Conservation (phyloP, 1,140 invertebrate genomes). For the Chironomus striatipennis region DNA sequence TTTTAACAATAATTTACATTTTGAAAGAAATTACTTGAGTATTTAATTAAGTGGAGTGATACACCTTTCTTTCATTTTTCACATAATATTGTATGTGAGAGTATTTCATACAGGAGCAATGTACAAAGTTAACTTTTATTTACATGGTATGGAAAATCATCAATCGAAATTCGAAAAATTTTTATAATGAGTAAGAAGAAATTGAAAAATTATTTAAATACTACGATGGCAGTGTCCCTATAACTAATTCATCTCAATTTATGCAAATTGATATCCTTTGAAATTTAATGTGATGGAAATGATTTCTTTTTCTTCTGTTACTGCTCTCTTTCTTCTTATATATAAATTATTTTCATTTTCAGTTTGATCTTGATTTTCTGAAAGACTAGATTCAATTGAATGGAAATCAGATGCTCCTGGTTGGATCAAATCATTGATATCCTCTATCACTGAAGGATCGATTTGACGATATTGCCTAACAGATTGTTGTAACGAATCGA, state of each 20-base stretch:
- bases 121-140: too few species aligned
- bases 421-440: not conserved
- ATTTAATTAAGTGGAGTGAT: too few species aligned
- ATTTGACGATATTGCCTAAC: not conserved
- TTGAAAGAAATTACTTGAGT: too few species aligned
- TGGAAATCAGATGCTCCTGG: slow-evolving; percentile 18
- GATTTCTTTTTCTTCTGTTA: not conserved
- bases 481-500: not conserved
- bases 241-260: not conserved
- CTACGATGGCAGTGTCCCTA: not conserved
- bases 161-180: too few species aligned
- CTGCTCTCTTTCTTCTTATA: not conserved
- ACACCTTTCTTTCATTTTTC: too few species aligned
- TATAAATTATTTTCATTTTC: not conserved
- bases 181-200: too few species aligned
- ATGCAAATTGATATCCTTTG: slow-evolving; percentile 19
- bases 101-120: too few species aligned
- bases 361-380: not conserved
- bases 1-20: too few species aligned
- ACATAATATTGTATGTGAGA: too few species aligned
- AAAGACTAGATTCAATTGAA: not conserved
- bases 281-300: slow-evolving; percentile 19
- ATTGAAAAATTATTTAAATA: not conserved
- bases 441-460: not conserved
- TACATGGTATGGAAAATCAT: too few species aligned